Evolutionary conservation across 2,888 invertebrate species (phyloP), one percentile per base, ranked within the genome.

Genomic region (Octonoba sinensis): DNA sequence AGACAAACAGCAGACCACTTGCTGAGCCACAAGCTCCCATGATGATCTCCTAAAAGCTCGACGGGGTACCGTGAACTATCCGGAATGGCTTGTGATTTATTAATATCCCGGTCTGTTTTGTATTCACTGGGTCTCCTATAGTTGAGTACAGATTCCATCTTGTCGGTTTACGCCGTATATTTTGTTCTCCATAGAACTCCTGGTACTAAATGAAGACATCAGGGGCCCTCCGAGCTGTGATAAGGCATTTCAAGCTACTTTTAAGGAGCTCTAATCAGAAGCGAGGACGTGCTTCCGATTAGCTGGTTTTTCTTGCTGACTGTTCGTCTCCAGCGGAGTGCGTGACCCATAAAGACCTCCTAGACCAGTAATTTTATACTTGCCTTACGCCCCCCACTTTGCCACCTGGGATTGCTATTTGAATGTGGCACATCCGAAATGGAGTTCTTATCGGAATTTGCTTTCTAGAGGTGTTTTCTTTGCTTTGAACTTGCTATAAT

Each of bases 201-300:
- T 20, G 54, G 47, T 44, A 12, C 64, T 24, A 70, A 78, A 78
- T 78, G 78, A 78, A 78, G 71, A 65, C 78, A 66, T 78, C 71
- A 64, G 74, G 51, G 62, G 69, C 67, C 59, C 56, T 64, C n/a
- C 46, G 75, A 71, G 62, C 62, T 62, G 56, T 46, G 72, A 76
- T 76, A 76, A 76, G 69, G n/a, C 22, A 59, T 67, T 51, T 56
- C 24, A 22, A 51, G 54, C 69, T 76, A 54, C 62, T 44, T 60
- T 54, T 60, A n/a, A 36, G 59, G 46, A 70, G 57, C 27, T 57
- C 74, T 77, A 64, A 66, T 78, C 78, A 78, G 65, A 44, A 47
- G 65, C 71, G 66, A 59, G 24, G 59, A 78, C 78, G 78, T 78
- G 78, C 78, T 66, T 66, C 65, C 65, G 78, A 78, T 78, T 72